Evolutionary conservation across 2,113 vertebrate genomes (phyloP).

Genomic region (Nothobranchius kuhntae): DNA sequence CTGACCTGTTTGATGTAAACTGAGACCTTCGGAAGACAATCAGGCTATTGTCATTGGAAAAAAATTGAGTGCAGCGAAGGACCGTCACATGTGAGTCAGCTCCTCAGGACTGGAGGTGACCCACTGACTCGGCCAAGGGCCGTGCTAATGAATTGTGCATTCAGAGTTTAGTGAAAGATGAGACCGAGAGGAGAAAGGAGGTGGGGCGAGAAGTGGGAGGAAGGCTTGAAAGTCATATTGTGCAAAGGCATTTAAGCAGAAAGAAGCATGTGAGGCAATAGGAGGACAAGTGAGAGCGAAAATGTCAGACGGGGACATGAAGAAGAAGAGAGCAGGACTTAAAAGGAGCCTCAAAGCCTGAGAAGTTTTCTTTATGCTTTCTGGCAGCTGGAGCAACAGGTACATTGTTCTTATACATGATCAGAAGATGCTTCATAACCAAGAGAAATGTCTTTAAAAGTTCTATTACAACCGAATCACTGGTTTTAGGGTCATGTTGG

Average conservation of each 20-base stretch:
- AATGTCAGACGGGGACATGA: not conserved
- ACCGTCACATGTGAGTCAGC: constrained; percentile 58
- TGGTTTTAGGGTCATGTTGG: not conserved
- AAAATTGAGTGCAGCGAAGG: constrained; percentile 9
- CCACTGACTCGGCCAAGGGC: constrained; percentile 19
- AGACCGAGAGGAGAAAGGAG: constrained; percentile 32
- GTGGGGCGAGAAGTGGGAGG: constrained; percentile 25
- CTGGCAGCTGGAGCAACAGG: constrained; percentile 33
- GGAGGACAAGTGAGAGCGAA: constrained; percentile 5
- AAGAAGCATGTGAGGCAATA: constrained; percentile 28
- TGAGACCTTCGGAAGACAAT: constrained; percentile 51
- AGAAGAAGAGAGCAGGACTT: not conserved
- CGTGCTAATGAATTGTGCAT: constrained; percentile 12
- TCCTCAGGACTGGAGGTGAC: constrained; percentile 53
- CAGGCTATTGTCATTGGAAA: constrained; percentile 41
- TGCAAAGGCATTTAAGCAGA: constrained; percentile 35
- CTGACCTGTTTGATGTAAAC: constrained; percentile 41
- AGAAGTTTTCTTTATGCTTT: not conserved
- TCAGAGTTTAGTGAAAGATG: constrained; percentile 47
- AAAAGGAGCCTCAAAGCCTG: not conserved
- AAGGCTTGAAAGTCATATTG: constrained; percentile 40
- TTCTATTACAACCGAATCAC: not conserved
- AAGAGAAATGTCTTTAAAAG: no score
- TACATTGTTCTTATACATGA: constrained; percentile 25
- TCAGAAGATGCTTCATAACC: not conserved